Evolutionary conservation across 2,797 vertebrate species (phyloP), one percentile per base, ranked within the genome.

Genomic region (Trematocara caparti): DNA sequence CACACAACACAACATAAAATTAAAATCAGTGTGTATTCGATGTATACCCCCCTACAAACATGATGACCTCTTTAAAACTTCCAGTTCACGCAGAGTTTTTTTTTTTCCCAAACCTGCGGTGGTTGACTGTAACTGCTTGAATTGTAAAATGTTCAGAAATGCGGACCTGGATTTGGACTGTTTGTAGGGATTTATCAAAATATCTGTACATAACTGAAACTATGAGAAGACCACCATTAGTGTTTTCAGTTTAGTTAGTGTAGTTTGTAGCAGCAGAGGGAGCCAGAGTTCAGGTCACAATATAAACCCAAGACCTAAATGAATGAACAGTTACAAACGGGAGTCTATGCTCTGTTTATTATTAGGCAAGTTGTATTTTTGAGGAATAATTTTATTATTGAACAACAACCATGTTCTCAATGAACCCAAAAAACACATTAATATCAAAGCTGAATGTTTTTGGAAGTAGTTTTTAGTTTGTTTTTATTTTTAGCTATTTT

Each of bases 241-340:
- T 69, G 5, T 45, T 24, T 17, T 45, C 21, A 45, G 38, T 43
- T 69, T 43, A 27, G 21, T 11, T 7, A 30, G 40, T 69, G 2
- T 8, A 30, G 17, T 71, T 51, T 59, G 1, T n/a, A 50, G 5
- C 81, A 75, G 79, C 83, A 90, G 85, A 71, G 27, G 80, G 85
- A 51, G 83, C 77, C 75, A 88, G 34, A 82, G 21, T 19, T 13
- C 76, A 79, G 17, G 17, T 34, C 55, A 34, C 17, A 59, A n/a
- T 59, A n/a, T 59, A n/a, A 34, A 34, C 30, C 15, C 15, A 34
- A 59, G 30, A 59, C 55, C 55, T 59, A 6, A 59, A 5, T 59
- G 9, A 59, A n/a, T 34, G 30, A 59, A 59, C 30, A 34, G 15
- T 59, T 34, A 12, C 6, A 59, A 59, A 13, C 19, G 21, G 49